Evolutionary conservation across 1,140 invertebrate species (phyloP).

Genomic region (Micrasema longulum): DNA sequence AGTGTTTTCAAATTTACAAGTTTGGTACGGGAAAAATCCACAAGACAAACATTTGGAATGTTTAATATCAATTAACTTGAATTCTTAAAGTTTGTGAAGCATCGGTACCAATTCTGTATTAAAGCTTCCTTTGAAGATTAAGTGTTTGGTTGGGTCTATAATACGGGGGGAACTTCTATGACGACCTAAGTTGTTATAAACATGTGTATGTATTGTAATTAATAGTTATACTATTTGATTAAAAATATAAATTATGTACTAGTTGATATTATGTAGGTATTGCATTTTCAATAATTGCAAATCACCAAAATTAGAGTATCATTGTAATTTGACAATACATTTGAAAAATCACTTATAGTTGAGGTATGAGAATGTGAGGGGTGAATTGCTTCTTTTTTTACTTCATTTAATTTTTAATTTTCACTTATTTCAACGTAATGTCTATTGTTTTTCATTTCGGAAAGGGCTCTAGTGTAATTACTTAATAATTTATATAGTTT

Average conservation of each 20-base stretch:
- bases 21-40: not conserved
- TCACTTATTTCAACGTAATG: too few species aligned
- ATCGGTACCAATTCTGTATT: not conserved
- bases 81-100: too few species aligned
- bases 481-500: too few species aligned
- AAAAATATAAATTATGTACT: constrained; percentile 45
- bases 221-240: constrained; percentile 46
- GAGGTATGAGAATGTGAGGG: not conserved
- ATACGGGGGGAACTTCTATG: not conserved
- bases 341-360: constrained; percentile 36
- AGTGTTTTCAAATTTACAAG: constrained; percentile 22
- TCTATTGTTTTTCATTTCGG: too few species aligned
- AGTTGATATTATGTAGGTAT: constrained; percentile 52
- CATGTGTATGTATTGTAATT: constrained; percentile 47
- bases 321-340: constrained; percentile 55
- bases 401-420: constrained; percentile 16
- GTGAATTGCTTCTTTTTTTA: constrained; percentile 7
- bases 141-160: not conserved
- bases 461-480: too few species aligned
- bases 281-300: constrained; percentile 53
- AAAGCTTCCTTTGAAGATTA: constrained; percentile 30
- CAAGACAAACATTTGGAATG: not conserved
- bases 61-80: constrained; percentile 10
- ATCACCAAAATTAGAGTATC: constrained; percentile 55
- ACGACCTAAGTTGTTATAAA: constrained; percentile 45